These are phyloP conservation scores for Turritopsis rubra DNA, from an alignment of 30 jellyfish, hydroid and myxozoan genomes.

Conservation along the genomic window DNA sequence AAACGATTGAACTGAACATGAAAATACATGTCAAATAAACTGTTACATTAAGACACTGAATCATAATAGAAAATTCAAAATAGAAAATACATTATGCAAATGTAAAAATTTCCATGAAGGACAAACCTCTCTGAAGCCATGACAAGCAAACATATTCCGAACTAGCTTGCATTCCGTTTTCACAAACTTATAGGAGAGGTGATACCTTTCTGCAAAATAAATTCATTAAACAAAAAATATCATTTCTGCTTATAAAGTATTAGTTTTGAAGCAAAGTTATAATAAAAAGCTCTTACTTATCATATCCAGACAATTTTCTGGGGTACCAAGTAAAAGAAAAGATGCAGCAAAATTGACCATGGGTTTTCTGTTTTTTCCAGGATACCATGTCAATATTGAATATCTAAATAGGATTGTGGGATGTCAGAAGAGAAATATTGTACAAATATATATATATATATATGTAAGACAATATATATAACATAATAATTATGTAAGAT, in stretches of 20 bases:
- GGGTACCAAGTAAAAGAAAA: slow-evolving; percentile 63
- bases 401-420: not conserved
- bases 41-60: too few relatives aligned
- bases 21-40: too few relatives aligned
- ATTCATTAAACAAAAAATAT: not conserved
- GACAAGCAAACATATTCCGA: slow-evolving; percentile 47
- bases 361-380: slow-evolving; percentile 37
- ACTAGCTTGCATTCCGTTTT: slow-evolving; percentile 77
- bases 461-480: not conserved
- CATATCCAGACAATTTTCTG: slow-evolving; percentile 39
- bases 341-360: slow-evolving; percentile 69
- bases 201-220: slow-evolving; percentile 52
- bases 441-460: not conserved
- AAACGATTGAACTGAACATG: too few relatives aligned
- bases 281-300: slow-evolving; percentile 37
- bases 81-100: too few relatives aligned
- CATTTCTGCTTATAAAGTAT: not conserved
- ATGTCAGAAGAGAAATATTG: not conserved
- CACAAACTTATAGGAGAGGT: slow-evolving; percentile 68
- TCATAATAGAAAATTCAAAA: too few relatives aligned
- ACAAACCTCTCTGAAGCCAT: slow-evolving; percentile 78
- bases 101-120: not conserved
- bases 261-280: not conserved
- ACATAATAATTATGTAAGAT: too few relatives aligned
- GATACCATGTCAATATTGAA: slow-evolving; percentile 43